Conservation (phyloP, 2,888 invertebrate genomes). For the Dichetophora obliterata region DNA sequence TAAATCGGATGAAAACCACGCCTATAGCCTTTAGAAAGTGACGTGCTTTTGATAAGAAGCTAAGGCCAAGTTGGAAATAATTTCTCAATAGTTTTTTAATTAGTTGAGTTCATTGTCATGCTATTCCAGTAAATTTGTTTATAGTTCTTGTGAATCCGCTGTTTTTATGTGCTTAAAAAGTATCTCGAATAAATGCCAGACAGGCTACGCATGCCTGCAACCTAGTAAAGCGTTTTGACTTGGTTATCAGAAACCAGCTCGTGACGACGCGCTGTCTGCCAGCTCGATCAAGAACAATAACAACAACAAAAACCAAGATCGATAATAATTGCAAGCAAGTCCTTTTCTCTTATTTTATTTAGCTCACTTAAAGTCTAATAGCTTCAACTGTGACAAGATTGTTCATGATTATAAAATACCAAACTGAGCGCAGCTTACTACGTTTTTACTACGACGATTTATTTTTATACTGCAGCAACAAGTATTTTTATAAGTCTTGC, state of each 20-base stretch:
- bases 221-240: neutral
- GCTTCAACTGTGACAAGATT: slow-evolving; percentile 29
- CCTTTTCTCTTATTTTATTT: neutral
- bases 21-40: too few relatives aligned
- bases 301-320: neutral
- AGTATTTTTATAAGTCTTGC: slow-evolving; percentile 32
- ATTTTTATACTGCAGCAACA: slow-evolving; percentile 42
- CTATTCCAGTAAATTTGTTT: too few relatives aligned
- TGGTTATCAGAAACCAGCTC: slow-evolving; percentile 22
- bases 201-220: neutral
- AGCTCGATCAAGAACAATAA: slow-evolving; percentile 16
- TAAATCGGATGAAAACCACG: too few relatives aligned
- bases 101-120: too few relatives aligned
- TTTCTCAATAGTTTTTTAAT: too few relatives aligned
- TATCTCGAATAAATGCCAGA: slow-evolving; percentile 12
- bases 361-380: slow-evolving; percentile 23
- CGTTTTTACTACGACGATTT: slow-evolving; percentile 45
- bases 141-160: too few relatives aligned
- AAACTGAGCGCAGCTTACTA: slow-evolving; percentile 34
- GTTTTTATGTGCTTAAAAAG: too few relatives aligned
- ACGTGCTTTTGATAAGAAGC: too few relatives aligned
- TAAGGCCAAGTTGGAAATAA: too few relatives aligned
- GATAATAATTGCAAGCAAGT: neutral
- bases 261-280: slow-evolving; percentile 42
- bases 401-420: slow-evolving; percentile 20